Percentiles rank a stretch among this genome's conserved stretches.
These are phyloP conservation scores for Myiozetetes cayanensis DNA, from an alignment of 2,113 vertebrate genomes.

Conservation along the genomic window DNA sequence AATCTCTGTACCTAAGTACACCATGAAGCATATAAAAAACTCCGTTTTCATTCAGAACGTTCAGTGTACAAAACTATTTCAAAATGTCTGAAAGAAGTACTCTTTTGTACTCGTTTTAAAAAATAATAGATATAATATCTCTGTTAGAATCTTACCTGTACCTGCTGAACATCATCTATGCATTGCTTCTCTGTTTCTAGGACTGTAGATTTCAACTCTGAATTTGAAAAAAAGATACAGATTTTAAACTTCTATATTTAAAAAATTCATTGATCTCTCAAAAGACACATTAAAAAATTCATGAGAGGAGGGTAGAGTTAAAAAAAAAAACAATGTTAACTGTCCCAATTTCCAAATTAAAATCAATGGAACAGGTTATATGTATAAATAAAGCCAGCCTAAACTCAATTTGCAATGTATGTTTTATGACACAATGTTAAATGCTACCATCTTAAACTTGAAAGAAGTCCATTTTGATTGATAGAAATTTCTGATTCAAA, in stretches of 20 bases:
- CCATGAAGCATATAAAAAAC: not conserved
- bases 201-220: conserved; percentile 75
- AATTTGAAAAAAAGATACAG: conserved; percentile 45
- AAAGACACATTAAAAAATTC: not conserved
- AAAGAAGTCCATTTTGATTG: not conserved
- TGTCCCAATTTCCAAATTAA: not conserved
- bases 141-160: conserved; percentile 71
- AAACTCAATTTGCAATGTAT: not conserved
- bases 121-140: not conserved
- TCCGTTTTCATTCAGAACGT: not conserved
- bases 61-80: not conserved
- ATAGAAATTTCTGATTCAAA: not conserved
- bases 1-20: not conserved
- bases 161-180: conserved; percentile 58
- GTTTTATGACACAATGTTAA: not conserved
- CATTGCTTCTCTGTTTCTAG: conserved; percentile 68
- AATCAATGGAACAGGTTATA: not conserved
- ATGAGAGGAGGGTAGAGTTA: fast-evolving
- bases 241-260: not conserved
- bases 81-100: not conserved
- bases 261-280: fast-evolving
- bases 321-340: not conserved
- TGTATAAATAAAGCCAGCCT: not conserved
- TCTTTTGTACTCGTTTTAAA: not conserved
- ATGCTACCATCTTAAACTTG: not conserved